Conservation (phyloP, 2,113 vertebrate species). For the Kobus ellipsiprymnus region DNA sequence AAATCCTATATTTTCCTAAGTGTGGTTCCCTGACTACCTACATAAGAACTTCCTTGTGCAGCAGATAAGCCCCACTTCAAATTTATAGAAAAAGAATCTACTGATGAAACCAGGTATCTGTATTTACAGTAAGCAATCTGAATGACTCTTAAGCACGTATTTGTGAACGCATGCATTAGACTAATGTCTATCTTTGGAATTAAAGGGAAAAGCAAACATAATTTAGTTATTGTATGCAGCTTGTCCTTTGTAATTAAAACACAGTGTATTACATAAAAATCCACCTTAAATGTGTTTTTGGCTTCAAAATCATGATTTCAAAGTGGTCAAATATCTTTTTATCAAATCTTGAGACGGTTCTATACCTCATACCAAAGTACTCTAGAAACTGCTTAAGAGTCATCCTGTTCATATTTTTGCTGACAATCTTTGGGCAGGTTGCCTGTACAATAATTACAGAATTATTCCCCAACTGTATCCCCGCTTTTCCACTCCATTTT, state of each 20-base stretch:
- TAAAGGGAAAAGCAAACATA: slow-evolving; percentile 15
- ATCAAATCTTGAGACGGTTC: background rate
- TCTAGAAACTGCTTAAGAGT: background rate
- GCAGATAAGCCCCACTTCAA: background rate
- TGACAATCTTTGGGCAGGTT: background rate
- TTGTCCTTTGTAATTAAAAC: background rate
- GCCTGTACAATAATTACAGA: background rate
- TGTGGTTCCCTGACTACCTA: background rate
- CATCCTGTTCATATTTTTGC: background rate
- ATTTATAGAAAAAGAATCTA: background rate
- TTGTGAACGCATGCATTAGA: background rate
- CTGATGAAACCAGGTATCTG: background rate
- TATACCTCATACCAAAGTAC: background rate
- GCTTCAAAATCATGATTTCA: slow-evolving; percentile 15
- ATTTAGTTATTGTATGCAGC: background rate
- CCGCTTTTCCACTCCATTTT: background rate
- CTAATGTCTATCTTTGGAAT: background rate
- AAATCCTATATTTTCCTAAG: background rate
- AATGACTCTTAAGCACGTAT: background rate
- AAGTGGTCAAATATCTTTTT: background rate
- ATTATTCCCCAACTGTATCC: background rate
- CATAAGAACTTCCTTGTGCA: background rate
- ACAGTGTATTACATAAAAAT: background rate
- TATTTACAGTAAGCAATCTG: background rate
- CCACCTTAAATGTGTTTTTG: background rate